phyloP scores from a whole-genome alignment of 2,797 vertebrate species.

The Hafferia zeledoni region DNA sequence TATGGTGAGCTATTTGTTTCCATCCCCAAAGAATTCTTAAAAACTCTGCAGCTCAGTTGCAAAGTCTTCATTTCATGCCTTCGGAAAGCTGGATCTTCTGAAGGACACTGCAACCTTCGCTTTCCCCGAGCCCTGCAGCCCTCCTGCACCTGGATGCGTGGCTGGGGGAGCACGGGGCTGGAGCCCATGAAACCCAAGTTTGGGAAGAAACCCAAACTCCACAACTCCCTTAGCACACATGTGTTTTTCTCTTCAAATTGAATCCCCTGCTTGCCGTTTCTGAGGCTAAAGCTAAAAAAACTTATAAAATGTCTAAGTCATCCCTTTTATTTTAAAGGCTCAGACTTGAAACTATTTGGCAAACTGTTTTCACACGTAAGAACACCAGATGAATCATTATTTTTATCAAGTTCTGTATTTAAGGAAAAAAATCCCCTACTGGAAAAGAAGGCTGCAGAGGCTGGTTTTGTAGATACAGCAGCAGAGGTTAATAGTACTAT shows the following conservation, averaged over 20 bases:
- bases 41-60: not conserved
- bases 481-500: not conserved
- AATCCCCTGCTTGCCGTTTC: rapidly evolving
- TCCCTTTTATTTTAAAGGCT: slow-evolving; percentile 5
- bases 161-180: not conserved
- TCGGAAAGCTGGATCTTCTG: not conserved
- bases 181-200: not conserved
- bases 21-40: slow-evolving; percentile 19
- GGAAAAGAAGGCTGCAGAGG: not conserved
- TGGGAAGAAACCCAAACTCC: not conserved
- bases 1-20: not conserved
- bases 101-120: not conserved
- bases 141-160: not conserved
- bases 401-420: slow-evolving; percentile 30
- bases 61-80: slow-evolving; percentile 8
- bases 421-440: not conserved
- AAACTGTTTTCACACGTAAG: not conserved
- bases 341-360: not conserved
- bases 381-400: slow-evolving; percentile 20
- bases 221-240: not conserved
- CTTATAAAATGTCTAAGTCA: not conserved
- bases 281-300: not conserved
- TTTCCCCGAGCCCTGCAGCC: not conserved
- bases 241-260: slow-evolving; percentile 8
- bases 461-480: not conserved